A percentile compares a stretch with the other conserved stretches of the same genome.
Evolutionary conservation across 2,113 vertebrate species (phyloP).

Genomic region (Amphiprion percula): DNA sequence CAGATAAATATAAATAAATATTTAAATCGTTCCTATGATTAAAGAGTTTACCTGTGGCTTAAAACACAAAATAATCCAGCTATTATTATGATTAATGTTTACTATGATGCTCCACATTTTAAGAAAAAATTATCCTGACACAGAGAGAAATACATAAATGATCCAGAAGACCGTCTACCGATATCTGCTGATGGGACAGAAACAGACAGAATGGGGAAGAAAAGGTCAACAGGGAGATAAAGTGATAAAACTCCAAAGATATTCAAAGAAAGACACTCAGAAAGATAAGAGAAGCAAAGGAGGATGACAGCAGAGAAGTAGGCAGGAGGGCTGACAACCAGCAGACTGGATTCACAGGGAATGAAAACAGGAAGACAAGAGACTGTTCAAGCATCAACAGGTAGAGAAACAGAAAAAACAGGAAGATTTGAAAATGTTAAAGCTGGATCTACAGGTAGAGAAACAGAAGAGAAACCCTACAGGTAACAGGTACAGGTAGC

Average conservation of each 20-base stretch:
- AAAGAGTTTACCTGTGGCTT: not conserved
- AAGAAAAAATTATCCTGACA: not conserved
- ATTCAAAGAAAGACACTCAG: constrained; percentile 14
- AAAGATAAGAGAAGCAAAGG: constrained; percentile 10
- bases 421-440: not conserved
- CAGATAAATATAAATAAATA: constrained; percentile 12
- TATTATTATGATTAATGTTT: not conserved
- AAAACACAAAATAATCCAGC: not conserved
- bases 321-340: not conserved
- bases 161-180: not conserved
- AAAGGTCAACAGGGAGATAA: not conserved
- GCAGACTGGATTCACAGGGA: constrained; percentile 24
- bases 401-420: not conserved
- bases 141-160: not conserved
- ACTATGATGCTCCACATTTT: not conserved
- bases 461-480: not conserved
- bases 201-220: not conserved
- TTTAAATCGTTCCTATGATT: not conserved
- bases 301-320: not conserved
- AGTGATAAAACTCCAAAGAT: not conserved
- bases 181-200: not conserved
- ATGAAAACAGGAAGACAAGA: constrained; percentile 11
- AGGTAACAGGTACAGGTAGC: not conserved
- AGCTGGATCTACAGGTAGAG: constrained; percentile 1
- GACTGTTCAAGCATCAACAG: constrained; percentile 8